Base-by-base conservation (phyloP, 2,888 invertebrate genomes). In the Cosmopolites sordidus region DNA sequence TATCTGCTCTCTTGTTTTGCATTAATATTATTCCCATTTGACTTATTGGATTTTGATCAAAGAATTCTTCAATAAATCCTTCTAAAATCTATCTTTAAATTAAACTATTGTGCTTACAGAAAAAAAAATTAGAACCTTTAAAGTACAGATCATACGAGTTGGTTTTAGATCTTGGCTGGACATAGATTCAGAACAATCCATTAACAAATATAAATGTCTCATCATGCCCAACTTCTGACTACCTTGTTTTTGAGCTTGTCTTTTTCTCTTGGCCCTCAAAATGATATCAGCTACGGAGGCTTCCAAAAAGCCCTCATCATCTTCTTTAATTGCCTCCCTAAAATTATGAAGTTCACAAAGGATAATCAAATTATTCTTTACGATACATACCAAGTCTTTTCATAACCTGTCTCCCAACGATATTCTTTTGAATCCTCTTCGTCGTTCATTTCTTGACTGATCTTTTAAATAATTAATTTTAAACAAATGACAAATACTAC, bases 21-120 rank as follows among this genome's bases (percentile, higher is more conserved):
- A 95, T 88, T 8, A 86, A 79, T 59, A 99, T 88, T 30, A 99
- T 77, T 16, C 98, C 98, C 60, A 99, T 77, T 74, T 99, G 99
- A 70, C 97, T 96, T 48, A 99, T 89, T 8, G 99, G 99, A 75
- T 99, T 99, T 73, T 97, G 95, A 74, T 98, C 97, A 74, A 98
- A 97, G 71, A 92, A 99, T 72, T 97, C 96, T 64, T 95, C 92
- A 53, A 99, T 84, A 73, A 98, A 99, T 59, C 86, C 83, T 75
- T 95, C 92, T 56, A 99, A 71, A 11, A 96, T 77, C 92, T 94
- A 71, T 1, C 9, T 42, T 22, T 30, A 38, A 16, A 30, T 45
- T 14, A 45, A 14, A 33, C 4, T 37, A 30, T 15, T 49, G 16
- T 18, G 3, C 48, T 40, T 16, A 8, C 16, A 27, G 6, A 18